Percentiles rank a stretch among this genome's conserved stretches.
Conservation (phyloP, 2,797 vertebrate species). For the Danionella dracula region DNA sequence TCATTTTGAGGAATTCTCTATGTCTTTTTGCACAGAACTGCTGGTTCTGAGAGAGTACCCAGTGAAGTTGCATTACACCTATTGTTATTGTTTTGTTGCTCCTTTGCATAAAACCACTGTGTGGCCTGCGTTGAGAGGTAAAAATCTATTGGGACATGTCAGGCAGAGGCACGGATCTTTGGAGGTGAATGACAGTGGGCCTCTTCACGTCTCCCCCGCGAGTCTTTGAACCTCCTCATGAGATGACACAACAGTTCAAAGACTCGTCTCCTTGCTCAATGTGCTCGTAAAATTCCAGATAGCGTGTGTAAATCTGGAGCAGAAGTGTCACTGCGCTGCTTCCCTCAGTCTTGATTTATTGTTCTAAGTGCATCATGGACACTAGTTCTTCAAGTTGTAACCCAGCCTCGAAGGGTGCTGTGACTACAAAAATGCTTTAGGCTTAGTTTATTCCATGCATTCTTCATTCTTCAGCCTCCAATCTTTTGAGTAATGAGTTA, state of each 20-base stretch:
- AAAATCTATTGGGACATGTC: slow-evolving; percentile 26
- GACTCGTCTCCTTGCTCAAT: slow-evolving; percentile 20
- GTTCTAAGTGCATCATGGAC: slow-evolving; percentile 7
- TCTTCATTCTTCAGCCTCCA: background rate
- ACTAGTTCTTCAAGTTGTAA: slow-evolving; percentile 12
- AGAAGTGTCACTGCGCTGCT: slow-evolving; percentile 14
- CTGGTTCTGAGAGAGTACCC: too few relatives aligned
- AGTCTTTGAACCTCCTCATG: slow-evolving; percentile 20
- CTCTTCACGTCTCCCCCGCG: slow-evolving; percentile 11
- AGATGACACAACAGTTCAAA: slow-evolving; percentile 36
- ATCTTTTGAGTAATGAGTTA: background rate
- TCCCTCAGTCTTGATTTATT: slow-evolving; percentile 23
- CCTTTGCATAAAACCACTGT: background rate
- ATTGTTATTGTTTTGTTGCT: background rate
- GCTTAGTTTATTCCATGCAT: slow-evolving; percentile 4
- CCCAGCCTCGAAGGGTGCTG: slow-evolving; percentile 7
- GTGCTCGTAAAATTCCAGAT: slow-evolving; percentile 25
- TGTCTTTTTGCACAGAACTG: too few relatives aligned
- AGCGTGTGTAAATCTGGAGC: slow-evolving; percentile 30
- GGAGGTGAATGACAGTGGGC: slow-evolving; percentile 19
- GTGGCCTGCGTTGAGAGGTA: slow-evolving; percentile 5
- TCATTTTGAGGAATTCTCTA: too few relatives aligned
- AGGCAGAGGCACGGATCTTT: slow-evolving; percentile 8
- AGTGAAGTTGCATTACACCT: too few relatives aligned
- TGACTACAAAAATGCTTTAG: slow-evolving; percentile 20